Evolutionary conservation across 2,888 invertebrate species (phyloP), one percentile per base, ranked within the genome.

Genomic region (Unio pictorum): DNA sequence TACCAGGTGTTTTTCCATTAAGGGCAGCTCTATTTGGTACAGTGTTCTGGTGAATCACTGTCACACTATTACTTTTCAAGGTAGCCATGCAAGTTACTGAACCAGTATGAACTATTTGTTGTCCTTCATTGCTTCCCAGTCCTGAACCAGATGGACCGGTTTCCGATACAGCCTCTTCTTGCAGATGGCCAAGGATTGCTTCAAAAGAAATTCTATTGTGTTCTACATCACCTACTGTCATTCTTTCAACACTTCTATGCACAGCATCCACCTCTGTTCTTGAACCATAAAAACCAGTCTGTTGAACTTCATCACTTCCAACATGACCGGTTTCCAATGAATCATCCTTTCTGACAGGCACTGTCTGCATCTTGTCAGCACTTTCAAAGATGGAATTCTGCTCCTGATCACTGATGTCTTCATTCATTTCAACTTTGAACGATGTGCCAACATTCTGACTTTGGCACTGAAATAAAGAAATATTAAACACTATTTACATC

Each of bases 141-240:
- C 20, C 30, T 54, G 8, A n/a, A 55, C 45, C 54, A 20, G 54
- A 55, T 45, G 23, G 23, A 63, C 6, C 23, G 17, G 30, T 54
- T 18, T 63, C 20, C 55, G 54, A n/a, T n/a, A 17, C 20, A 18
- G 18, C 3, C 26, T 54, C 63, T 26, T 6, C 23, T 54, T 63
- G 54, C n/a, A 18, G 55, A 55, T 15, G 4, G 55, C 20, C 54
- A 20, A 17, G 55, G 7, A 4, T 20, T 55, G n/a, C 30, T 54
- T 64, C 26, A 55, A 55, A 26, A 17, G 55, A n/a, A 23, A 45
- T 54, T 66, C 45, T 61, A 18, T 57, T 34, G 28, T 30, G 61
- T 56, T 62, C 61, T 7, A 67, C 26, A 11, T 61, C 62, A 4
- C 23, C 61, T 23, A 60, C 64, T 60, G 54, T 26, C 26, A 17